A percentile compares a stretch with the other conserved stretches of the same genome.
Evolutionary conservation across 2,113 vertebrate species (phyloP).

Genomic region (Salvelinus sp.): DNA sequence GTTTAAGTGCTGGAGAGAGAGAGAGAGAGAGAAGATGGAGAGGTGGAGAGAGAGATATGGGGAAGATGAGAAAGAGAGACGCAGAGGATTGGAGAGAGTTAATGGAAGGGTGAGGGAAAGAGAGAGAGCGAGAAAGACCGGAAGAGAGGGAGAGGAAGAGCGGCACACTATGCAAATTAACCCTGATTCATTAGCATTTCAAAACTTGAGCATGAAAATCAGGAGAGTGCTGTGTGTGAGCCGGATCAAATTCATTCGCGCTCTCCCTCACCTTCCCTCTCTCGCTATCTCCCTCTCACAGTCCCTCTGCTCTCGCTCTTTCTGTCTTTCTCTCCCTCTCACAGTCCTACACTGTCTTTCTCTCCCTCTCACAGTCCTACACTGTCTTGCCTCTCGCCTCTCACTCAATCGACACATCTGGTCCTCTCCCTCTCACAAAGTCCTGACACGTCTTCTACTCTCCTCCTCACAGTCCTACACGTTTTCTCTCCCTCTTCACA

Average conservation of each 20-base stretch:
- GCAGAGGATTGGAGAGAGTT: neutral
- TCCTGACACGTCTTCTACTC: no score
- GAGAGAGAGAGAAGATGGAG: constrained; percentile 23
- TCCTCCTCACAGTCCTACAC: no score
- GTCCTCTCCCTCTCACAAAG: no score
- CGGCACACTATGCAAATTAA: constrained; percentile 59
- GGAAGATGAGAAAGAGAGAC: constrained; percentile 13
- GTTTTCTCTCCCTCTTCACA: no score
- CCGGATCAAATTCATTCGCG: neutral
- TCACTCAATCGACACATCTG: no score
- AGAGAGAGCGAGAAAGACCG: constrained; percentile 2
- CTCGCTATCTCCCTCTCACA: neutral
- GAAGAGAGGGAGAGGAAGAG: neutral
- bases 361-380: neutral
- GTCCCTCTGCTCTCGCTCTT: constrained; percentile 3
- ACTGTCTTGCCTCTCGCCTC: no score
- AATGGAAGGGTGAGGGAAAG: constrained; percentile 22
- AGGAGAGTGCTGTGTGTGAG: neutral
- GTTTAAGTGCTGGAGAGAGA: constrained; percentile 51
- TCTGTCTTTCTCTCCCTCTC: neutral
- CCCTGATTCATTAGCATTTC: constrained; percentile 61
- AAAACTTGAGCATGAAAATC: constrained; percentile 50
- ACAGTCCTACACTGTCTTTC: neutral
- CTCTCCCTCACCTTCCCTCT: neutral
- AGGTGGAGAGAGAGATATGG: constrained; percentile 20